Conservation (phyloP, 2,888 invertebrate genomes). For the Cryptosula pallasiana region DNA sequence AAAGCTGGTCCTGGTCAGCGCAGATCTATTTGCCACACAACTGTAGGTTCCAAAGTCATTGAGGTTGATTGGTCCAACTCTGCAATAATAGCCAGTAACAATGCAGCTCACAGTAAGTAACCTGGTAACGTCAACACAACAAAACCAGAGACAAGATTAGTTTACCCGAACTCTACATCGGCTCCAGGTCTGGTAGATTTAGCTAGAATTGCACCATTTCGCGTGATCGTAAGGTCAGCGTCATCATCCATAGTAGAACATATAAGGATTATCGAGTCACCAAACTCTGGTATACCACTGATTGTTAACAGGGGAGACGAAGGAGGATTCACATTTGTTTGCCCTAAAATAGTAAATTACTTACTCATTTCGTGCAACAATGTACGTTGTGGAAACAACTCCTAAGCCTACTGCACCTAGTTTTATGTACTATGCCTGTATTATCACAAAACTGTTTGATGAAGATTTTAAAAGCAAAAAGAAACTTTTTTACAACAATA, state of each 20-base stretch:
- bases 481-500: no score
- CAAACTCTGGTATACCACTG: not conserved
- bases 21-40: not conserved
- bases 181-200: not conserved
- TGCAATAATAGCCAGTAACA: not conserved
- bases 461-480: no score
- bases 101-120: no score
- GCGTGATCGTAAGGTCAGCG: not conserved
- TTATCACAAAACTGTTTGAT: no score
- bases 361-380: no score
- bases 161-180: not conserved
- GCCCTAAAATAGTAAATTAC: no score
- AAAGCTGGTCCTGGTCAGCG: not conserved
- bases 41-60: slow-evolving; percentile 1
- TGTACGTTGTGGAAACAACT: no score
- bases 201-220: not conserved
- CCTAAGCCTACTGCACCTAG: no score
- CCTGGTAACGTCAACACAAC: not conserved
- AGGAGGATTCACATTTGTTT: no score
- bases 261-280: not conserved
- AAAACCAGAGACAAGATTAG: not conserved
- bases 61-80: slow-evolving; percentile 3
- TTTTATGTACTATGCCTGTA: no score
- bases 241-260: not conserved
- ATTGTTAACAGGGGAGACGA: not conserved